Evolutionary conservation across 2,888 invertebrate species (phyloP).

Genomic region (Zhuqinia jingwanae): DNA sequence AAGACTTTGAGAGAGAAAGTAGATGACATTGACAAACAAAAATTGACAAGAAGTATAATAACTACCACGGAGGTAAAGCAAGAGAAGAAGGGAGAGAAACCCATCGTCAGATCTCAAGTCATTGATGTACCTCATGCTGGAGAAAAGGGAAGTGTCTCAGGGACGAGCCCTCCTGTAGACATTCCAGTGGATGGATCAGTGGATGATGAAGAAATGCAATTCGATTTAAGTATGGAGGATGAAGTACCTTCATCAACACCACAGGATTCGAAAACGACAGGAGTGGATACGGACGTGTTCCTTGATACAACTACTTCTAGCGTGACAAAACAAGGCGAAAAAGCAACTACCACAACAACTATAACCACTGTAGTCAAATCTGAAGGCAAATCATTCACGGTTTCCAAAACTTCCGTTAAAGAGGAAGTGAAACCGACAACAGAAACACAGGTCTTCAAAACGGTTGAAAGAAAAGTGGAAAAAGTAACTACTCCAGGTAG

Average conservation of each 20-base stretch:
- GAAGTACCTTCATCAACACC: conserved; percentile 63
- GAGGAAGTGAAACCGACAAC: conserved; percentile 47
- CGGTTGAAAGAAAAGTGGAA: conserved; percentile 37
- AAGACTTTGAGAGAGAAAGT: conserved; percentile 70
- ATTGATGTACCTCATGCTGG: conserved; percentile 72
- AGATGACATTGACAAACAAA: neutral
- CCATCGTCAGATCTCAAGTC: conserved; percentile 67
- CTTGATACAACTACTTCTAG: conserved; percentile 32
- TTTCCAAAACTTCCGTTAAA: conserved; percentile 61
- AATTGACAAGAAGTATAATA: neutral
- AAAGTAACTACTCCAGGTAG: conserved; percentile 17
- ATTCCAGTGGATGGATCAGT: conserved; percentile 62
- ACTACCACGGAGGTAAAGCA: conserved; percentile 19
- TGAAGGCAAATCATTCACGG: conserved; percentile 57
- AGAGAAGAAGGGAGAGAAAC: conserved; percentile 46
- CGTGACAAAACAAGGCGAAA: conserved; percentile 15
- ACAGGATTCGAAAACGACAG: conserved; percentile 19
- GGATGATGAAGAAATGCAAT: conserved; percentile 78
- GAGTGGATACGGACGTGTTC: conserved; percentile 58
- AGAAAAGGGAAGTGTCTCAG: conserved; percentile 53
- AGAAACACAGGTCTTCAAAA: conserved; percentile 57
- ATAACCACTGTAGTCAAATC: conserved; percentile 39
- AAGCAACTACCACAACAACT: conserved; percentile 38
- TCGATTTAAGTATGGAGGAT: conserved; percentile 78
- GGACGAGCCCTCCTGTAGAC: conserved; percentile 58